Evolutionary conservation across 1,140 invertebrate species (phyloP), one percentile per base, ranked within the genome.

Genomic region (Asobara japonica): DNA sequence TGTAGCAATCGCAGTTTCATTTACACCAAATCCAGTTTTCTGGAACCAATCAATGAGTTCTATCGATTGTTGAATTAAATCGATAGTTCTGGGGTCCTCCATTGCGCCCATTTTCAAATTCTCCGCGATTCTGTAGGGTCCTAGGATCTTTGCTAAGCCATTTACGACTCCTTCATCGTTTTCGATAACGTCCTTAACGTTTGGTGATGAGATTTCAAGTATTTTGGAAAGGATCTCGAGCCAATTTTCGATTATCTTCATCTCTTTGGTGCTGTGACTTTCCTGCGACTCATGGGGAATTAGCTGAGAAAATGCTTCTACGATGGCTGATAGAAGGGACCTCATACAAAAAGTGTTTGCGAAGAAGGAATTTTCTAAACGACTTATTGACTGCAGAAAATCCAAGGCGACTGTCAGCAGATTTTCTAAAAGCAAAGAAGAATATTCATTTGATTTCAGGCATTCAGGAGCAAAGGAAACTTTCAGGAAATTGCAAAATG

Each of bases 371-470:
- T 76, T 64, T 2, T 62, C 5, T 1, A 66, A 64, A 25, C 45
- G 36, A 75, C 70, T 75, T 8, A 81, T 76, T n/a, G 79, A 79
- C 27, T 76, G 51, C 4, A 84, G 11, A 20, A 84, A 72, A 16
- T 79, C 77, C 20, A 83, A 74, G 10, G 78, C 76, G 5, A 72
- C 31, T 4, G 31, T 76, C 36, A 87, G 56, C 6, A 87, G 69
- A 25, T 82, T 76, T 45, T 82, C 86, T 87, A 66, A 56, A 80
- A 72, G 74, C 74, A 41, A n/a, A 36, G 38, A 18, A 38, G 69
- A 18, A 29, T 5, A 13, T 60, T 13, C 27, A 74, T 13, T 48
- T 60, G 27, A 65, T 8, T 20, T 20, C 29, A 22, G 31, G 56
- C 7, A 56, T 0, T 36, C n/a, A 16, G 7, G 0, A 29, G 6